Evolutionary conservation across 2,888 invertebrate species (phyloP), one percentile per base, ranked within the genome.

Genomic region (Oligia strigilis): DNA sequence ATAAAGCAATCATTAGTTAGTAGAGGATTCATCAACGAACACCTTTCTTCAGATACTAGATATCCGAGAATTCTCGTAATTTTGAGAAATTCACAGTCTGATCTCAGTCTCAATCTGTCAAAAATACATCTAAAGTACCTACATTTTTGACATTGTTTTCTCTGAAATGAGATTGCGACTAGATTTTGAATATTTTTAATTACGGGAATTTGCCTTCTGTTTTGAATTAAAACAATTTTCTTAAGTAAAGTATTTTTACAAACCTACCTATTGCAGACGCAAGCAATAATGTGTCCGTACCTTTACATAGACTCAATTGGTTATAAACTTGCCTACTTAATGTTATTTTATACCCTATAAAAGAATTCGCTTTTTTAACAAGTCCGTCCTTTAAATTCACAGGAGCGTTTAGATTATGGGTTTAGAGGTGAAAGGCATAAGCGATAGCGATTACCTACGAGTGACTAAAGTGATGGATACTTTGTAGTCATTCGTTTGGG

Each of bases 301-400:
- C 83, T 75, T 85, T 69, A 82, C 46, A 83, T 6, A 88, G 89
- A 81, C 86, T 87, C 87, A 83, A 91, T 91, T 89, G 89, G 88
- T 86, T 89, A 86, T 90, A 90, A 89, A 91, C 88, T 89, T 87
- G 80, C 86, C 89, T 90, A 91, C 89, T 93, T 93, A 92, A 92
- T 90, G 92, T 91, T 87, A 89, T 91, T 92, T 92, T 93, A 91
- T 92, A 90, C 88, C 83, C 85, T 90, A 90, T 90, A 92, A 93
- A 92, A 92, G 90, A 92, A 93, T 92, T 91, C 85, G 83, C 83
- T 91, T 89, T 93, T 92, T 93, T 94, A 94, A 94, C 94, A 91
- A 91, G 92, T 93, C 93, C 91, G 92, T 93, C 93, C 90, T 94
- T 94, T 93, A 90, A 93, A 94, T 94, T 94, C 94, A 93, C 87